Conservation (phyloP, 1,140 invertebrate species). For the Drosophila willistoni region DNA sequence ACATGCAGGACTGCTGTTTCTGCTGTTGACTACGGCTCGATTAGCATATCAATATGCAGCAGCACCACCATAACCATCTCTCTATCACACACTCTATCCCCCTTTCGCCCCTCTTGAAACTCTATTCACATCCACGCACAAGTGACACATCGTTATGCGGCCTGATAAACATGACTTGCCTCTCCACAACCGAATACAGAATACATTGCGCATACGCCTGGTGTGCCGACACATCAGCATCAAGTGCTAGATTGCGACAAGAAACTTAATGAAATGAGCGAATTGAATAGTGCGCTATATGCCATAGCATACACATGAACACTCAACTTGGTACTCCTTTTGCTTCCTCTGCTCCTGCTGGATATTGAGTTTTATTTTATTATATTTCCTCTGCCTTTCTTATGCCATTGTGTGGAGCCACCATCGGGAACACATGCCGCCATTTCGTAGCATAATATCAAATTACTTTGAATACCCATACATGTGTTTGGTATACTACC, state of each 20-base stretch:
- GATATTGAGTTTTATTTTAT: conserved; percentile 76
- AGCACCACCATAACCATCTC: conserved; percentile 11
- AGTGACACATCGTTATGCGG: conserved; percentile 77
- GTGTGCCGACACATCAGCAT: conserved; percentile 45
- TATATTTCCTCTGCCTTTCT: no score
- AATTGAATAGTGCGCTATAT: conserved; percentile 67
- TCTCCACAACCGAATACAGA: conserved; percentile 27
- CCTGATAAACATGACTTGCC: conserved; percentile 58
- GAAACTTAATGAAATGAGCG: conserved; percentile 80
- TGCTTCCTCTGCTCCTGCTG: background rate
- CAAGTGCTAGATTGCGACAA: conserved; percentile 63
- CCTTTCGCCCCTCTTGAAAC: background rate
- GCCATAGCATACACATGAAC: background rate
- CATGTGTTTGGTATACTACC: conserved; percentile 15
- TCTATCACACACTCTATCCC: background rate
- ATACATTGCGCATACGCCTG: conserved; percentile 66
- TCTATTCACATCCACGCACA: conserved; percentile 47
- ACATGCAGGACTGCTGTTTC: conserved; percentile 22
- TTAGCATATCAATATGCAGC: conserved; percentile 79
- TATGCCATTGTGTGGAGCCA: conserved; percentile 35
- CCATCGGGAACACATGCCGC: conserved; percentile 65
- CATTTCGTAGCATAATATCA: conserved; percentile 74
- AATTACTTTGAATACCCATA: conserved; percentile 69
- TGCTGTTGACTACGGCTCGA: conserved; percentile 50
- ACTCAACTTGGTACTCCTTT: conserved; percentile 18